These are phyloP conservation scores for Coluber constrictor DNA, from an alignment of 2,797 vertebrate species.

Conservation along the genomic window DNA sequence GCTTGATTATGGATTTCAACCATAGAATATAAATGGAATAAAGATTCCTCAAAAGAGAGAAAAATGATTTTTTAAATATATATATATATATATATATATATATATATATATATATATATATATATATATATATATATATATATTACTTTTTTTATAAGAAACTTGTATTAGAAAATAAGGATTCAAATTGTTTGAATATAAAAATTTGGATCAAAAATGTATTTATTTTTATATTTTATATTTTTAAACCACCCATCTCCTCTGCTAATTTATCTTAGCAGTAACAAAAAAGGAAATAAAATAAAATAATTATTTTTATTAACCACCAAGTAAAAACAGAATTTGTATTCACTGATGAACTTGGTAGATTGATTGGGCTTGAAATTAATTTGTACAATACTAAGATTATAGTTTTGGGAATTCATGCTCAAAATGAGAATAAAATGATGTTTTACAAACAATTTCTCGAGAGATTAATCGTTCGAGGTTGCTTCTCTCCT, in stretches of 20 bases:
- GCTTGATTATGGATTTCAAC: too few relatives aligned
- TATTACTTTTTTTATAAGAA: too few relatives aligned
- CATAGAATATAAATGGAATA: background rate
- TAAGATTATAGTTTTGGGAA: background rate
- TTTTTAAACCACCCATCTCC: background rate
- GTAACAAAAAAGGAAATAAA: background rate
- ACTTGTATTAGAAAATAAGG: background rate
- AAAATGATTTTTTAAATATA: too few relatives aligned
- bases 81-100: background rate
- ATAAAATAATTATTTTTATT: background rate
- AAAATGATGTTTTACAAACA: background rate
- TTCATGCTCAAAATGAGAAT: background rate
- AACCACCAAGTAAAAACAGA: background rate
- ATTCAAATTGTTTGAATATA: background rate
- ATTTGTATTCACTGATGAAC: background rate
- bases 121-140: too few relatives aligned
- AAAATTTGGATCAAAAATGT: background rate
- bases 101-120: too few relatives aligned
- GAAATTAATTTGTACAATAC: background rate
- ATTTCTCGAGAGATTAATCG: background rate
- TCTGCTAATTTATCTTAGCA: background rate
- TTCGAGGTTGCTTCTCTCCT: background rate
- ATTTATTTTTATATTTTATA: background rate
- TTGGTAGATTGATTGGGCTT: background rate
- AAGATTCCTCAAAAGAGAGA: background rate